phyloP scores from a whole-genome alignment of 2,888 invertebrate genomes.

The Trisateles emortualis region DNA sequence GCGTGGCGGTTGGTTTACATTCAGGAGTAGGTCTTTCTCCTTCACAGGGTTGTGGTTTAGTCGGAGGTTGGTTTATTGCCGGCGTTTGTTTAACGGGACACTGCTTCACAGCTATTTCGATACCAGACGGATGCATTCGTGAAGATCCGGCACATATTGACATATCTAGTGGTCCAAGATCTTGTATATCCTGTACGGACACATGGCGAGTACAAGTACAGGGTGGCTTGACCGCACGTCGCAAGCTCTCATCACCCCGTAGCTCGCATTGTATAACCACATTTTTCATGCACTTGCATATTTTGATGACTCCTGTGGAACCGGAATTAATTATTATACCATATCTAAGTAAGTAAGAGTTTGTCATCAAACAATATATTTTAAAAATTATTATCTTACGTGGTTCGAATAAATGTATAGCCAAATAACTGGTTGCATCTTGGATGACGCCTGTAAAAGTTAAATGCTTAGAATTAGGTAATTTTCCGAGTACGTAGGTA shows the following conservation, averaged over 20 bases:
- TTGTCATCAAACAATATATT: neutral
- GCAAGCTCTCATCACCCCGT: conserved; percentile 77
- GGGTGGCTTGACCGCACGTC: conserved; percentile 68
- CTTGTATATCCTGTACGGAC: conserved; percentile 60
- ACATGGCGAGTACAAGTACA: conserved; percentile 73
- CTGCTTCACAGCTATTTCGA: conserved; percentile 59
- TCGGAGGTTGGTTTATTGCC: conserved; percentile 19
- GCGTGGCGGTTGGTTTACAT: conserved; percentile 49
- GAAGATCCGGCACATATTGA: conserved; percentile 47
- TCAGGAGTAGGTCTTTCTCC: conserved; percentile 50
- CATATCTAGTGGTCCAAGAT: conserved; percentile 55
- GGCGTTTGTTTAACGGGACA: conserved; percentile 54
- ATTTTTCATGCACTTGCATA: conserved; percentile 80
- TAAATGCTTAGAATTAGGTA: neutral
- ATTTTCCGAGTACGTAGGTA: too few relatives aligned
- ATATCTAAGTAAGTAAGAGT: neutral
- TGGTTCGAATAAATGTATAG: conserved; percentile 68
- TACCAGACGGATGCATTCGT: conserved; percentile 54
- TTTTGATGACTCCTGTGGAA: conserved; percentile 64
- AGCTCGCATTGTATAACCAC: conserved; percentile 79
- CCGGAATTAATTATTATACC: neutral
- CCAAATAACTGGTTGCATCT: conserved; percentile 71
- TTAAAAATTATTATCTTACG: conserved; percentile 55
- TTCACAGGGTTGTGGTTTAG: conserved; percentile 46
- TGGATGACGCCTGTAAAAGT: conserved; percentile 71